phyloP scores from a whole-genome alignment of 2,113 vertebrate genomes.

The Varanus salvator region DNA sequence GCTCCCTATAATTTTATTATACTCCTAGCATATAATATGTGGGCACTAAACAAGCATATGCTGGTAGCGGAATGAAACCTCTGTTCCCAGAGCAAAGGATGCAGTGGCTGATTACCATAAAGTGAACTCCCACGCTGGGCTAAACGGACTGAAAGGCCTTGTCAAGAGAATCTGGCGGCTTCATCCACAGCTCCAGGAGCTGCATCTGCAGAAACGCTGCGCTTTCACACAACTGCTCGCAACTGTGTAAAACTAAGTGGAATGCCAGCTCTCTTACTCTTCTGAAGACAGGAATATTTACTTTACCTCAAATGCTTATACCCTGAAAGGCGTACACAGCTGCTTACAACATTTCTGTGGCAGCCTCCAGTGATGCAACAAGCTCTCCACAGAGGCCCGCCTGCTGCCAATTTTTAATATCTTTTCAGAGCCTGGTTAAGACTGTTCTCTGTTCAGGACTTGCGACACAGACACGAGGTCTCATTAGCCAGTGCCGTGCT shows the following conservation, averaged over 20 bases:
- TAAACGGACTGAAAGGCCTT: conserved; percentile 57
- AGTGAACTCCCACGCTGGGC: conserved; percentile 44
- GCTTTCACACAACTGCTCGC: conserved; percentile 65
- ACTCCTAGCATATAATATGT: background rate
- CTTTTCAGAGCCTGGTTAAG: too few species aligned
- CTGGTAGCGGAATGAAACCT: background rate
- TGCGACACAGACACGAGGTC: too few species aligned
- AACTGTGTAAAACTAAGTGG: conserved; percentile 73
- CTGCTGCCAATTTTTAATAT: too few species aligned
- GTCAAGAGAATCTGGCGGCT: conserved; percentile 63
- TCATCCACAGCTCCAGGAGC: conserved; percentile 54
- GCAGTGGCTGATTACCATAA: background rate
- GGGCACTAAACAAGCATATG: background rate
- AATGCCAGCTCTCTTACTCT: conserved; percentile 69
- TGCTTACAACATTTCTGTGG: too few species aligned
- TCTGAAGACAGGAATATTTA: conserved; percentile 66
- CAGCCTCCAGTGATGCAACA: too few species aligned
- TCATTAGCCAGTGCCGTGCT: too few species aligned
- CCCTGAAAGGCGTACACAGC: too few species aligned
- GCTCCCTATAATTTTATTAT: background rate
- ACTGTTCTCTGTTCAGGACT: too few species aligned
- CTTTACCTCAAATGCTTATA: too few species aligned
- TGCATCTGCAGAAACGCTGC: conserved; percentile 62
- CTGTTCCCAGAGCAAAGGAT: conserved; percentile 42
- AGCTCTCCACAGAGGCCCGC: too few species aligned